A percentile compares a stretch with the other conserved stretches of the same genome.
These are phyloP conservation scores for Dryomyza anilis DNA, from an alignment of 2,888 invertebrate species.

Conservation along the genomic window DNA sequence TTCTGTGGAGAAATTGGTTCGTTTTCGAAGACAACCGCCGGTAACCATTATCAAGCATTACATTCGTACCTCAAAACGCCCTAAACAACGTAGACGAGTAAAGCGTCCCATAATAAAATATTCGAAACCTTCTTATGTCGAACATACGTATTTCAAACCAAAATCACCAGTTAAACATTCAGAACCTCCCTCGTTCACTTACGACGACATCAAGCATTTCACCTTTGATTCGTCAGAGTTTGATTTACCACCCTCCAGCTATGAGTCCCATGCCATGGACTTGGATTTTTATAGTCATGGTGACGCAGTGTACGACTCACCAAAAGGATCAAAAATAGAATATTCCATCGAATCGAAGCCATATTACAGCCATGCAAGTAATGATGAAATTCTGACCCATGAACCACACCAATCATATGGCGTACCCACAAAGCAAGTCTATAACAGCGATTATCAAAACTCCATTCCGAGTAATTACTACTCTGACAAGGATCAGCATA, in stretches of 20 bases:
- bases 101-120: constrained; percentile 50
- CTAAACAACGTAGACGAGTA: constrained; percentile 43
- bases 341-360: constrained; percentile 33
- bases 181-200: constrained; percentile 33
- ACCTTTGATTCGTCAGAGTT: constrained; percentile 49
- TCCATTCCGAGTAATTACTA: constrained; percentile 6
- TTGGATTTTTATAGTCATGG: constrained; percentile 51
- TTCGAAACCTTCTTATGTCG: constrained; percentile 38
- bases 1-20: constrained; percentile 47
- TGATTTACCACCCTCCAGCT: constrained; percentile 49
- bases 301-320: constrained; percentile 39
- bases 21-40: constrained; percentile 55
- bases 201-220: constrained; percentile 49
- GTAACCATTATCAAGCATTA: constrained; percentile 43
- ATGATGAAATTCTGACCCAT: constrained; percentile 3
- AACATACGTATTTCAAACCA: constrained; percentile 43
- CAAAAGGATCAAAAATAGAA: constrained; percentile 45
- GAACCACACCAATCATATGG: constrained; percentile 45
- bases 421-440: constrained; percentile 36
- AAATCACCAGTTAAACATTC: constrained; percentile 19
- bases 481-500: constrained; percentile 3
- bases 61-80: constrained; percentile 42
- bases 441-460: constrained; percentile 8
- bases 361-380: constrained; percentile 35
- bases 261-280: constrained; percentile 53